Evolutionary conservation across 2,113 vertebrate genomes (phyloP), one percentile per base, ranked within the genome.

Genomic region (Electrona antarctica): DNA sequence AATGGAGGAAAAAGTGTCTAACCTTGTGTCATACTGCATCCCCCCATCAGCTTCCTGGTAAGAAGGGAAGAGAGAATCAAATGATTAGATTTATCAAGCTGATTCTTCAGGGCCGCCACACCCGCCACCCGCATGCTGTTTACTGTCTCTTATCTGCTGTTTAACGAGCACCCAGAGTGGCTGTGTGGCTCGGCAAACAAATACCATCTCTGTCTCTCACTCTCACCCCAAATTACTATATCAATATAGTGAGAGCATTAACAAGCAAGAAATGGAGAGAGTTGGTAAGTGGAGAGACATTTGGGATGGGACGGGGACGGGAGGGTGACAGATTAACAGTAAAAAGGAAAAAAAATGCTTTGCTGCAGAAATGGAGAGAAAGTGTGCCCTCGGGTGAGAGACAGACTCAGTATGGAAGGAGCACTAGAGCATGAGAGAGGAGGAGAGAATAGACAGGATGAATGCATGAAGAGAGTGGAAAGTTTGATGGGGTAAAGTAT

Each of bases 281-380:
- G 73, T 52, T n/a, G 65, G 2, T 29, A 46, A 58, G 62, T 49
- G 6, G 49, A 13, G 58, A 47, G 57, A 64, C 15, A 48, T 47
- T 60, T 47, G 65, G 73, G 67, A 62, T 60, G 61, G 15, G 52
- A 28, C 29, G 52, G 60, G 10, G 33, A 21, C 21, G 21, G 21
- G 80, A 76, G 87, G 85, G 49, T 81, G 88, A 85, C 83, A 76
- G 92, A 90, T 85, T 89, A 85, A 92, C 84, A 71, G 85, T 51
- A 52, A 21, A n/a, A 84, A 87, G 84, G 69, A 85, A 29, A 81
- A 66, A 85, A 75, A 79, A 81, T 74, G 91, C 82, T 82, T 93
- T 75, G 77, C 85, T 73, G 91, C 85, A 92, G 88, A 84, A 87
- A 87, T 85, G 85, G 82, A 76, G 85, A 84, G 70, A 69, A 48